Evolutionary conservation across 2,797 vertebrate species (phyloP), one percentile per base, ranked within the genome.

Genomic region (Gobionotothen gibberifrons): DNA sequence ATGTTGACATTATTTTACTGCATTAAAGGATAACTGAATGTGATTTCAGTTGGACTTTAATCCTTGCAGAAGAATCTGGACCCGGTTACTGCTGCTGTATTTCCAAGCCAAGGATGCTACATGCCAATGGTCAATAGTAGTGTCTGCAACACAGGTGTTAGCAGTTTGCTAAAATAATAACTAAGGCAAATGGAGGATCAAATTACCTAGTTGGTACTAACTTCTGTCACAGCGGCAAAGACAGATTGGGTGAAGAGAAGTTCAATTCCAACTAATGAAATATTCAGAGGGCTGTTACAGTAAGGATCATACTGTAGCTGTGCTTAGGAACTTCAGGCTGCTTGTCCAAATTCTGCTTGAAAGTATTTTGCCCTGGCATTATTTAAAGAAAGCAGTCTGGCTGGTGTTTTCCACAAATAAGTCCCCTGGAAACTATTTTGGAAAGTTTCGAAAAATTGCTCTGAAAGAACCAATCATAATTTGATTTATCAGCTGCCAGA

Each of bases 401-500:
- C 42, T 82, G 66, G 56, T 81, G 63, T 82, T 91, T 90, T 87
- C 75, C 69, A 74, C 74, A 54, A 78, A 66, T 73, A 43, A 65
- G 74, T 79, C 72, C 77, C 69, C 58, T 85, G 71, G 75, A 90
- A 92, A 87, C 66, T 72, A 74, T 77, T 36, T 78, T 9, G 49
- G 71, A 87, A 81, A 80, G 67, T 90, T 85, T 84, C 2, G 67
- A 82, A 82, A 87, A 85, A 84, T 76, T 80, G 81, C 80, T 83
- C 77, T 44, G 65, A 87, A 92, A 90, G 80, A 89, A 86, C 60
- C 72, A 81, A 78, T 90, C 73, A 74, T 85, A 82, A 78, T 76
- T 76, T 58, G 76, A 85, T 88, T 90, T 82, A 92, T 92, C 81
- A 46, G 73, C 71, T 88, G 89, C 88, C 86, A 88, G 77, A 62